These are phyloP conservation scores for Thymelicus lineola DNA, from an alignment of 2,888 invertebrate species.

Conservation along the genomic window DNA sequence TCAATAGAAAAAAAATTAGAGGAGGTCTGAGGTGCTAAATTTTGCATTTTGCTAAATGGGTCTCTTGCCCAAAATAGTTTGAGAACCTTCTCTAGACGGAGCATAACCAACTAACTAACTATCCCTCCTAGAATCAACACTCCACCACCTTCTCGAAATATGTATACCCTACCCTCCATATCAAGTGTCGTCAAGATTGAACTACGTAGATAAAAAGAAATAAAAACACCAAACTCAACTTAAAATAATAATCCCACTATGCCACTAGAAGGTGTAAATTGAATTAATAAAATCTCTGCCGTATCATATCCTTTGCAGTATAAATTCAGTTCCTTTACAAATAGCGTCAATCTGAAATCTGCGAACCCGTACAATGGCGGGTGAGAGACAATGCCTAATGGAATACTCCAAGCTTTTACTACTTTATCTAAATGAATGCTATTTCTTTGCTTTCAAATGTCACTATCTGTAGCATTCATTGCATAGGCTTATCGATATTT, in stretches of 20 bases:
- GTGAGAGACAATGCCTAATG: slow-evolving; percentile 7
- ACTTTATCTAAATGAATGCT: slow-evolving; percentile 8
- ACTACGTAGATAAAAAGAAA: no score
- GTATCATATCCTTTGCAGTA: slow-evolving; percentile 24
- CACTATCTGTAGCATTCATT: not conserved
- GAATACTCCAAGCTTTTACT: slow-evolving; percentile 9
- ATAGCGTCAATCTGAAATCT: slow-evolving; percentile 23
- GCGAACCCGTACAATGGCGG: slow-evolving; percentile 13
- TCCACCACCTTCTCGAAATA: no score
- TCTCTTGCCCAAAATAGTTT: no score
- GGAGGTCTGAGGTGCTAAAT: no score
- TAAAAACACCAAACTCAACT: no score
- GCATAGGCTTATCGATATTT: not conserved
- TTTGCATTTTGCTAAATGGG: no score
- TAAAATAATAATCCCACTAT: not conserved
- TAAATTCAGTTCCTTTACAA: slow-evolving; percentile 27
- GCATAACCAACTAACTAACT: no score
- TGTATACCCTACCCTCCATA: no score
- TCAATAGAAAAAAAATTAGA: no score
- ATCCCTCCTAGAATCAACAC: no score
- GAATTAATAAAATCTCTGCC: not conserved
- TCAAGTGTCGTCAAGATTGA: no score
- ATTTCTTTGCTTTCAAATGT: slow-evolving; percentile 10
- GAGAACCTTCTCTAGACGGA: no score
- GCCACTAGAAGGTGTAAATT: not conserved